Percentiles rank a stretch among this genome's conserved stretches.
Evolutionary conservation across 1,140 invertebrate genomes (phyloP).

Genomic region (Eupeodes corollae): DNA sequence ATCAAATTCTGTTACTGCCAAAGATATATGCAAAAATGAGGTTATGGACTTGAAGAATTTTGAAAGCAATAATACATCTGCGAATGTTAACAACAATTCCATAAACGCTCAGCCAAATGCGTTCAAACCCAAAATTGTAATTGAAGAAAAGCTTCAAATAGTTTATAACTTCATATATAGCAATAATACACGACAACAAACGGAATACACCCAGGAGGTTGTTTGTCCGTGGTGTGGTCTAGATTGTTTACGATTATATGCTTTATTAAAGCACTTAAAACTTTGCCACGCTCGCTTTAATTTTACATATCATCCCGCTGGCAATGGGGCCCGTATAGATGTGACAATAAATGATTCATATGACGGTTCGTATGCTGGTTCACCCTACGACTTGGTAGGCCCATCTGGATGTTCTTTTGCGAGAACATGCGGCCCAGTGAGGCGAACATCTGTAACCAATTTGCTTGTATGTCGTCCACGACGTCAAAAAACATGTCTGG

Average conservation of each 20-base stretch:
- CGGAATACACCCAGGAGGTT: conserved; percentile 82
- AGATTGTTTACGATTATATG: conserved; percentile 77
- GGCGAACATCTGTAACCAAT: conserved; percentile 76
- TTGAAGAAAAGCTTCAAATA: conserved; percentile 51
- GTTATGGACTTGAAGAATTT: conserved; percentile 37
- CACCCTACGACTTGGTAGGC: conserved; percentile 77
- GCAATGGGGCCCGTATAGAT: conserved; percentile 76
- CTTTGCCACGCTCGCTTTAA: conserved; percentile 86
- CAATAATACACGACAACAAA: conserved; percentile 88
- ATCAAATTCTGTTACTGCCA: conserved; percentile 48
- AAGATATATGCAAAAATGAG: conserved; percentile 25
- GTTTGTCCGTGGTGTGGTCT: conserved; percentile 92
- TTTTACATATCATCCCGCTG: conserved; percentile 61
- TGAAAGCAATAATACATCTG: conserved; percentile 45
- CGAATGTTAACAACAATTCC: conserved; percentile 14
- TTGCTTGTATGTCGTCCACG: conserved; percentile 78
- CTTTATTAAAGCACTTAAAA: conserved; percentile 85
- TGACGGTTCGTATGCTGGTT: conserved; percentile 92
- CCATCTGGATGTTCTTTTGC: conserved; percentile 51
- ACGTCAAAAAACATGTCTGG: conserved; percentile 55
- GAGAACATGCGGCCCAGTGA: conserved; percentile 63
- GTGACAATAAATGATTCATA: conserved; percentile 91
- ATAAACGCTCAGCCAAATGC: conserved; percentile 1
- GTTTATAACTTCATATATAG: conserved; percentile 95
- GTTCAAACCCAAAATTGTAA: neutral